Conservation (phyloP, 2,888 invertebrate genomes). For the Sinodicranocentrus sp. region DNA sequence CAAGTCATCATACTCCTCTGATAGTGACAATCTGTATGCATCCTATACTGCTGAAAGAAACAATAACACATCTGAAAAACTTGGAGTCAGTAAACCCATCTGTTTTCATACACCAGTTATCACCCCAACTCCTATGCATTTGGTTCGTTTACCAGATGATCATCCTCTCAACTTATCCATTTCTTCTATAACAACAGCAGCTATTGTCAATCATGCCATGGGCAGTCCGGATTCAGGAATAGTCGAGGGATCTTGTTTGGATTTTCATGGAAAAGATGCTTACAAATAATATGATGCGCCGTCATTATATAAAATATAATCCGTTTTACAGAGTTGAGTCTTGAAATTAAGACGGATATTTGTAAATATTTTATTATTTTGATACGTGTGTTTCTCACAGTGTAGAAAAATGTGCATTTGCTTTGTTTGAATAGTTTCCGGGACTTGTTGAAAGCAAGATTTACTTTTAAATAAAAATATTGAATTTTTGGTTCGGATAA, state of each 20-base stretch:
- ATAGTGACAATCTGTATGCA: constrained; percentile 47
- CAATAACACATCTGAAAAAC: constrained; percentile 44
- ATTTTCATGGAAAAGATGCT: neutral
- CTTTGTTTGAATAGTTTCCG: too few species aligned
- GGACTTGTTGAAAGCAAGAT: too few species aligned
- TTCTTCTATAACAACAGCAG: neutral
- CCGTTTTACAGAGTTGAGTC: too few species aligned
- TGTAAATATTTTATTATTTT: too few species aligned
- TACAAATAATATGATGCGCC: too few species aligned
- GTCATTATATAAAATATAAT: too few species aligned
- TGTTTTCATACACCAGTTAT: constrained; percentile 19
- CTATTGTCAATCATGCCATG: constrained; percentile 10
- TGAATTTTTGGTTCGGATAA: too few species aligned
- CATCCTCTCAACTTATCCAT: neutral
- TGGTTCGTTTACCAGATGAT: constrained; percentile 2
- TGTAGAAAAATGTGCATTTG: too few species aligned
- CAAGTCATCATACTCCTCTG: constrained; percentile 27
- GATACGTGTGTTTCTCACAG: too few species aligned
- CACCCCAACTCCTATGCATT: constrained; percentile 6
- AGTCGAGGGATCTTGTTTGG: constrained; percentile 32
- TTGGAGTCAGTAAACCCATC: constrained; percentile 16
- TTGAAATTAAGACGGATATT: too few species aligned
- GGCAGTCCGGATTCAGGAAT: constrained; percentile 57
- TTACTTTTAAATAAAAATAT: too few species aligned
- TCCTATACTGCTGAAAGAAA: constrained; percentile 35